A percentile compares a stretch with the other conserved stretches of the same genome.
Evolutionary conservation across 2,888 invertebrate genomes (phyloP).

Genomic region (Drosophila sordidula): DNA sequence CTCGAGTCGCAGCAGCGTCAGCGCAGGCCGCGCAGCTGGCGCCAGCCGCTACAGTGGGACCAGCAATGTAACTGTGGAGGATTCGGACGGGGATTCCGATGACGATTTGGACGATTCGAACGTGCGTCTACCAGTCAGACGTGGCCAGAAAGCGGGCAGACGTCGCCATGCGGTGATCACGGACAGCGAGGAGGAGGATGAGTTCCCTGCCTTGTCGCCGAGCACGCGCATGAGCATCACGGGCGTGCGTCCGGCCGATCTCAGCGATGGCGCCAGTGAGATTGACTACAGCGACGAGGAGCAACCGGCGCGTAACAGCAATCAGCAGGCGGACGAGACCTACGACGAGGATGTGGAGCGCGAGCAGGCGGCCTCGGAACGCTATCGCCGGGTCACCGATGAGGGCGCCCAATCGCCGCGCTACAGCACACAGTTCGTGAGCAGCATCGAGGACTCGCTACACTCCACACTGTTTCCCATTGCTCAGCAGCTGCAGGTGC

Average conservation of each 20-base stretch:
- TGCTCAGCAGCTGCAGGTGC: not conserved
- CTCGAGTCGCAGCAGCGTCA: constrained; percentile 22
- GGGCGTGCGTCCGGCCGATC: constrained; percentile 80
- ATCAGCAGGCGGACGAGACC: not conserved
- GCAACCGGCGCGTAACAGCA: not conserved
- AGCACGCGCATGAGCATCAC: constrained; percentile 84
- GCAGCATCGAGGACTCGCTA: constrained; percentile 64
- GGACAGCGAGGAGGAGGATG: constrained; percentile 70
- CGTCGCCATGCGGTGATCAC: constrained; percentile 43
- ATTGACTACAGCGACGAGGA: constrained; percentile 74
- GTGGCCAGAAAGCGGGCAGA: not conserved
- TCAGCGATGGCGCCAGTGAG: constrained; percentile 78
- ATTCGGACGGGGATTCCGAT: constrained; percentile 35
- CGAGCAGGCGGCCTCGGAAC: constrained; percentile 12
- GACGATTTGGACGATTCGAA: constrained; percentile 17
- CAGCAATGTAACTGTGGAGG: constrained; percentile 50
- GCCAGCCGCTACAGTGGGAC: too few species aligned
- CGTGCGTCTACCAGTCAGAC: not conserved
- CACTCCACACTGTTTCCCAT: constrained; percentile 71
- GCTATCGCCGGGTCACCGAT: constrained; percentile 13
- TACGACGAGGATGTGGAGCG: constrained; percentile 1
- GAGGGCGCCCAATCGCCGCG: constrained; percentile 47
- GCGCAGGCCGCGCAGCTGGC: not conserved
- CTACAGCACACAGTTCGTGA: constrained; percentile 72
- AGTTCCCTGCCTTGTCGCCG: constrained; percentile 78